Evolutionary conservation across 2,797 vertebrate genomes (phyloP), one percentile per base, ranked within the genome.

Genomic region (Characodon lateralis): DNA sequence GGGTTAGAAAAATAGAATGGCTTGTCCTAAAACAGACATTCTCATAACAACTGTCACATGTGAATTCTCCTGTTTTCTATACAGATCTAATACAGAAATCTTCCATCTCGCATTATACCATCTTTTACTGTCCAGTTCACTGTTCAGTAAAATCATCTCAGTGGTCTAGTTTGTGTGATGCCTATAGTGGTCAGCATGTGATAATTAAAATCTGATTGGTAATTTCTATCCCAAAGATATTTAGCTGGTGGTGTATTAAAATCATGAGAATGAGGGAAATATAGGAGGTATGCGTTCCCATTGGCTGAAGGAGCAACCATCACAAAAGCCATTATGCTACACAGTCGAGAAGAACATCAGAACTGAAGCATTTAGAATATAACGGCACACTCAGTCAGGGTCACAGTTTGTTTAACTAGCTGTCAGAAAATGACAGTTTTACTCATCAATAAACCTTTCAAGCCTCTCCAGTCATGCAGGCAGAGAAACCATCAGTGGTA

Each of bases 351-450:
- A 53, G 51, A 53, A 20, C 51, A 53, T 53, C 5, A 5, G 16
- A 31, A 12, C 26, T 18, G 26, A 13, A 31, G 28, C 6, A 9
- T 59, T 46, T 31, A 35, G 41, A 50, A 66, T 65, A 63, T 16
- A 65, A 71, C 26, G 61, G n/a, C 26, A 39, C 56, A 16, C 28
- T 53, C 50, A 24, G n/a, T 58, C 53, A 0, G 39, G 7, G 51
- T 7, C 55, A 26, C 63, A 63, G 28, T 43, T 41, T 76, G 71
- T 71, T 72, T 35, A 72, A 28, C 50, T 77, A 48, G 63, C 75
- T 79, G 85, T 90, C 76, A 71, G 73, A 69, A 26, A 56, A 61
- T 51, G 10, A 22, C 78, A 76, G 71, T 79, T 86, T 87, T 85
- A 1, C 51, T 53, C 50, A 51, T 51, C 50, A 51, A 16, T 4